Evolutionary conservation across 2,797 vertebrate species (phyloP), one percentile per base, ranked within the genome.

Genomic region (Sebastes dallii): DNA sequence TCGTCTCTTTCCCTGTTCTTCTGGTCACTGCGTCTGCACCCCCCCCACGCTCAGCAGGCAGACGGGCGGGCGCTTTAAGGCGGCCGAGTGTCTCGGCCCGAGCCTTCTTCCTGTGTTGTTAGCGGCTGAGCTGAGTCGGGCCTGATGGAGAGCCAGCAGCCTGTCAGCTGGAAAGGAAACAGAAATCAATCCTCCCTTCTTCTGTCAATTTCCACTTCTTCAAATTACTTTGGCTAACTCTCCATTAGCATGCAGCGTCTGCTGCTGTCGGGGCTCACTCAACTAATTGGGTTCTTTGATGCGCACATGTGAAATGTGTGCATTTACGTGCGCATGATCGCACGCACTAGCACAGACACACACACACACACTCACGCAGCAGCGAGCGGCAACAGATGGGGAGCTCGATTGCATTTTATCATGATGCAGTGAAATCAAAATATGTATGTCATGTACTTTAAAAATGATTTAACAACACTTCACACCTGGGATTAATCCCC

Each of bases 131-230:
- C 77, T 82, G 85, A 82, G 86, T 86, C 73, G 55, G 67, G 79
- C 24, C 88, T 90, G 83, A 89, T 87, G 88, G 82, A 89, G 67
- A 88, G 80, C 59, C 78, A 75, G 77, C n/a, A 75, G 59, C 66
- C 82, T 84, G 85, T 90, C 89, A 89, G 86, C 81, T 92, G 88
- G 86, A 94, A 91, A 81, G 66, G 55, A 91, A 92, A 83, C 84
- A 89, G 60, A 87, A 94, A 94, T 95, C 94, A 91, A 94, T 94
- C 75, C 60, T 62, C 56, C 76, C 83, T 67, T 85, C 81, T 77
- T 93, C 75, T 90, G 78, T 92, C 89, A 90, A 88, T 93, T 89
- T 91, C 84, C 84, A 88, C 91, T 91, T 81, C 83, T 88, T 92
- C 72, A 92, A 89, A 91, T 94, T 84, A 90, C 90, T 83, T 80